Percentiles rank a stretch among this genome's conserved stretches.
Conservation (phyloP, 1,140 invertebrate species). For the Aphidius ervi region DNA sequence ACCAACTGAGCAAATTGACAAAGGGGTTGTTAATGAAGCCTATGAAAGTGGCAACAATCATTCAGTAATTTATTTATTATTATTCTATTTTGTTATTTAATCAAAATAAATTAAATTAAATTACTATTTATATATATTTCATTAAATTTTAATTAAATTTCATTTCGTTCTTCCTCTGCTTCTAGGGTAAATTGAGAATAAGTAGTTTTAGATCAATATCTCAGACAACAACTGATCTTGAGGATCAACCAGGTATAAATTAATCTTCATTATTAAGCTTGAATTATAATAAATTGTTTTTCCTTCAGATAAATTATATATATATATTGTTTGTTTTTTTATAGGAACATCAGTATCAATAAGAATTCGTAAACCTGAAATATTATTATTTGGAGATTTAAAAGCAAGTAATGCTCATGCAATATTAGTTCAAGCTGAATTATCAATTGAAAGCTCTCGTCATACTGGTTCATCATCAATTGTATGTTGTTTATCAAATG, state of each 20-base stretch:
- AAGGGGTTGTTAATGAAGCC: conserved; percentile 65
- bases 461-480: conserved; percentile 65
- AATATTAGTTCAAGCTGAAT: conserved; percentile 69
- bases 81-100: no score
- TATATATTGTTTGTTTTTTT: conserved; percentile 16
- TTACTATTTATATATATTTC: no score
- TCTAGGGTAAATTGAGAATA: no score
- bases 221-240: conserved; percentile 17
- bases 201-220: no score
- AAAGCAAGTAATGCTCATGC: conserved; percentile 66
- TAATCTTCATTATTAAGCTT: conserved; percentile 17
- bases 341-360: conserved; percentile 65
- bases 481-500: conserved; percentile 61
- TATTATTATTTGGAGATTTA: conserved; percentile 71
- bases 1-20: conserved; percentile 58
- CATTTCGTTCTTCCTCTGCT: no score
- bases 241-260: conserved; percentile 32
- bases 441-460: conserved; percentile 68
- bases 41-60: conserved; percentile 48
- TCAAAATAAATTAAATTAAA: no score
- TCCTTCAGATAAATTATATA: neutral
- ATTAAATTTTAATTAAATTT: no score
- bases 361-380: conserved; percentile 71
- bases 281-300: conserved; percentile 3
- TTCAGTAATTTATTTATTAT: no score